Evolutionary conservation across 2,888 invertebrate genomes (phyloP).

Genomic region (Agriopis aurantiaria): DNA sequence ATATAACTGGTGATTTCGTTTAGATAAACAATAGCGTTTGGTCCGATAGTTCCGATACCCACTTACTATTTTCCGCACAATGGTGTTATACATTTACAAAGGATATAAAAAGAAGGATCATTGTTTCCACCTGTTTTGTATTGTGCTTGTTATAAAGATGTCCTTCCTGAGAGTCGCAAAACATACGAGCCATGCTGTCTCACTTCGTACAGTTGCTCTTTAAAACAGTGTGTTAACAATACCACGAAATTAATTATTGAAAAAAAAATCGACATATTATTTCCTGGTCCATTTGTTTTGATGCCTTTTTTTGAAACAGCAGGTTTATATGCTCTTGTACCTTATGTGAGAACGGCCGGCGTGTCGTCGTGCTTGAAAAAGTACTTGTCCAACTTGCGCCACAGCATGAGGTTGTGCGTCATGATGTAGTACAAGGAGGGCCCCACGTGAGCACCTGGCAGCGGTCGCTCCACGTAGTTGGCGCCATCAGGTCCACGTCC

Average conservation of each 20-base stretch:
- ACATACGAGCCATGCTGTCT: constrained; percentile 89
- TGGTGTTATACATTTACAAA: too few species aligned
- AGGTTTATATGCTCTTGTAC: constrained; percentile 30
- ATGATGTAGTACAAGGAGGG: constrained; percentile 59
- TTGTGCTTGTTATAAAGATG: too few species aligned
- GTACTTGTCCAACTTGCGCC: constrained; percentile 55
- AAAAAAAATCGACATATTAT: too few species aligned
- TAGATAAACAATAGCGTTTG: too few species aligned
- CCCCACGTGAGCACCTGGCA: constrained; percentile 48
- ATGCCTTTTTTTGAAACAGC: neutral
- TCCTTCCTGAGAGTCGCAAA: constrained; percentile 85
- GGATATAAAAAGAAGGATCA: too few species aligned
- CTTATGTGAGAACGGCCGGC: constrained; percentile 47
- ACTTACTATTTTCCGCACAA: too few species aligned
- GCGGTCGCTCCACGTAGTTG: constrained; percentile 52
- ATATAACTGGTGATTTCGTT: neutral
- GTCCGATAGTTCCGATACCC: too few species aligned
- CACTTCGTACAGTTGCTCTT: constrained; percentile 79
- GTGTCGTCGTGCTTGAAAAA: constrained; percentile 59
- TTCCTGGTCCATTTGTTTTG: too few species aligned
- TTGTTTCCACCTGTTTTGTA: too few species aligned
- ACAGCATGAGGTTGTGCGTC: constrained; percentile 51
- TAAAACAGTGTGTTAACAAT: constrained; percentile 8
- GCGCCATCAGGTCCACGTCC: constrained; percentile 58
- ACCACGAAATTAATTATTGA: too few species aligned